These are phyloP conservation scores for Hipparchia sbordonii DNA, from an alignment of 2,888 invertebrate species.

Conservation along the genomic window DNA sequence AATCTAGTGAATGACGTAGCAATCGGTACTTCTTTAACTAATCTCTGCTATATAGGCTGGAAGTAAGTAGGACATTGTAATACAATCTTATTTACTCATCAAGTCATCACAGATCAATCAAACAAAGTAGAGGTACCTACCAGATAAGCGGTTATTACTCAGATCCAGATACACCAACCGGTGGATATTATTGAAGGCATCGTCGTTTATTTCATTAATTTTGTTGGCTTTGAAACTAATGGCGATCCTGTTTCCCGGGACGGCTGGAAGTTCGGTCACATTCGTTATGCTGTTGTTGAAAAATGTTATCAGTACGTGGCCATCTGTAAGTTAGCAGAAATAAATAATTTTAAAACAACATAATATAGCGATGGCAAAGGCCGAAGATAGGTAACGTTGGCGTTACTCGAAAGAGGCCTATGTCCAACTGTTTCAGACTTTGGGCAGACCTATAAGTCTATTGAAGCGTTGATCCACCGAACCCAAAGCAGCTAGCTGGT, in stretches of 20 bases:
- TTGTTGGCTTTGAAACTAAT: constrained; percentile 4
- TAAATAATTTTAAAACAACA: constrained; percentile 7
- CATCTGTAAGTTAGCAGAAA: constrained; percentile 56
- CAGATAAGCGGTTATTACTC: constrained; percentile 10
- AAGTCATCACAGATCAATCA: constrained; percentile 23
- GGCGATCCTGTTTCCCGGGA: constrained; percentile 3
- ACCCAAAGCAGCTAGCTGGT: too few relatives aligned
- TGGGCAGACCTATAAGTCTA: too few relatives aligned
- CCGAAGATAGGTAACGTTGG: too few relatives aligned
- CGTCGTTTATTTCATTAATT: neutral
- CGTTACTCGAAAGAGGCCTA: too few relatives aligned
- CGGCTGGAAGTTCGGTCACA: neutral
- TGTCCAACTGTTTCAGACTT: too few relatives aligned
- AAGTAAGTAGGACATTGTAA: neutral
- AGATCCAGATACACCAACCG: neutral
- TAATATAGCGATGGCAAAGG: too few relatives aligned
- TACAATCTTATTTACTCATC: constrained; percentile 17
- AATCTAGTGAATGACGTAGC: too few relatives aligned
- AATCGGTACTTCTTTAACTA: too few relatives aligned
- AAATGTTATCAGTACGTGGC: constrained; percentile 79
- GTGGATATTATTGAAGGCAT: constrained; percentile 3
- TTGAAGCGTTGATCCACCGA: too few relatives aligned
- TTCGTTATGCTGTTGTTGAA: constrained; percentile 71
- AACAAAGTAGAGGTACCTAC: neutral
- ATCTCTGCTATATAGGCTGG: too few relatives aligned